Evolutionary conservation across 2,888 invertebrate genomes (phyloP).

Genomic region (Catocala sponsa): DNA sequence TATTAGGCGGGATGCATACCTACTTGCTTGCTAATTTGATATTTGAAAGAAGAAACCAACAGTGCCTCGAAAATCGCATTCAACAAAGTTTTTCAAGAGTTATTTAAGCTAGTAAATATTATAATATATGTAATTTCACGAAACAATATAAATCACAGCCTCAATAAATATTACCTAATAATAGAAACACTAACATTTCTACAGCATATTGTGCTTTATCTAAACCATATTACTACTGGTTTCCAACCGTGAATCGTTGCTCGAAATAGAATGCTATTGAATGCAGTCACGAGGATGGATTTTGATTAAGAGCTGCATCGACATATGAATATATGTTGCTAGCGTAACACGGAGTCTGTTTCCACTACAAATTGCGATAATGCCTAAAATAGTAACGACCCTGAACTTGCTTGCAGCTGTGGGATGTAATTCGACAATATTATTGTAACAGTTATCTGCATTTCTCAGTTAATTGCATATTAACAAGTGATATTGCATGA

Average conservation of each 20-base stretch:
- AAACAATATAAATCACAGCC: no score
- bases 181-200: background rate
- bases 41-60: no score
- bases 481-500: background rate
- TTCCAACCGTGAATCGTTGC: background rate
- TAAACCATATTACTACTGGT: constrained; percentile 3
- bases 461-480: background rate
- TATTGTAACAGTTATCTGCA: background rate
- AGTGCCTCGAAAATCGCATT: no score
- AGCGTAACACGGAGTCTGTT: background rate
- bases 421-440: background rate
- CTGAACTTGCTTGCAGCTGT: constrained; percentile 1
- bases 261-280: constrained; percentile 6
- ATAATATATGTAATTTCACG: no score
- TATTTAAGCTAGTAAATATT: no score
- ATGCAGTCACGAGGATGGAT: constrained; percentile 5
- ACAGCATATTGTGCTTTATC: background rate
- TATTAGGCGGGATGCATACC: no score
- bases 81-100: no score
- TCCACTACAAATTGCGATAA: constrained; percentile 1
- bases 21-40: no score
- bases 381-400: constrained; percentile 5
- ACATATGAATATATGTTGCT: background rate
- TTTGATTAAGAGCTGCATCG: constrained; percentile 2
- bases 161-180: background rate